Evolutionary conservation across 2,888 invertebrate genomes (phyloP).

Genomic region (Melinaea marsaeus): DNA sequence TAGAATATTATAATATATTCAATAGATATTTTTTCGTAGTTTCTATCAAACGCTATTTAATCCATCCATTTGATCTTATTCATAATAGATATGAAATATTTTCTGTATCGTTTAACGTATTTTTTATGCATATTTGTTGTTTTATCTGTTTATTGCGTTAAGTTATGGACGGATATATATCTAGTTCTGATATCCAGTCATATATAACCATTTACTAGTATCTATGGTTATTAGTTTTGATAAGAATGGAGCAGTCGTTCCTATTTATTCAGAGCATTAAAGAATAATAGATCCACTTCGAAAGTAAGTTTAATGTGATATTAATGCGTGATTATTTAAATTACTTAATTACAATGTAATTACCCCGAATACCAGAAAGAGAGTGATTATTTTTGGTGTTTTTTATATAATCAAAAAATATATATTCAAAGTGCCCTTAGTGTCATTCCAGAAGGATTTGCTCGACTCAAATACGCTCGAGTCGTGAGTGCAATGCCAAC

Average conservation of each 20-base stretch:
- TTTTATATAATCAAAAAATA: no score
- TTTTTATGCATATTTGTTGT: constrained; percentile 59
- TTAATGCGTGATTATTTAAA: no score
- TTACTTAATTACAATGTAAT: no score
- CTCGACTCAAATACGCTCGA: constrained; percentile 13
- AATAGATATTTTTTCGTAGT: no score
- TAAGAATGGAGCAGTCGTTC: not conserved
- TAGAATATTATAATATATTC: no score
- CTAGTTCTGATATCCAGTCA: not conserved
- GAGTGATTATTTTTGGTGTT: no score
- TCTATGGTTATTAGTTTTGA: constrained; percentile 3
- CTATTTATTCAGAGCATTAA: not conserved
- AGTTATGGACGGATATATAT: constrained; percentile 38
- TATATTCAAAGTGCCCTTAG: not conserved
- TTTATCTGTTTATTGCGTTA: constrained; percentile 61
- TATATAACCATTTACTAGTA: not conserved
- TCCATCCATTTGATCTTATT: no score
- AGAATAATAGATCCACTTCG: not conserved
- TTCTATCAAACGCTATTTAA: no score
- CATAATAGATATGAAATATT: constrained; percentile 1
- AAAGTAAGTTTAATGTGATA: not conserved
- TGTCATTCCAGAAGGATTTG: constrained; percentile 7
- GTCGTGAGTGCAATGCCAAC: constrained; percentile 32
- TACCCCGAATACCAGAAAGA: no score
- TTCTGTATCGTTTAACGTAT: constrained; percentile 46